Evolutionary conservation across 2,797 vertebrate genomes (phyloP).

Genomic region (Denticeps clupeoides): DNA sequence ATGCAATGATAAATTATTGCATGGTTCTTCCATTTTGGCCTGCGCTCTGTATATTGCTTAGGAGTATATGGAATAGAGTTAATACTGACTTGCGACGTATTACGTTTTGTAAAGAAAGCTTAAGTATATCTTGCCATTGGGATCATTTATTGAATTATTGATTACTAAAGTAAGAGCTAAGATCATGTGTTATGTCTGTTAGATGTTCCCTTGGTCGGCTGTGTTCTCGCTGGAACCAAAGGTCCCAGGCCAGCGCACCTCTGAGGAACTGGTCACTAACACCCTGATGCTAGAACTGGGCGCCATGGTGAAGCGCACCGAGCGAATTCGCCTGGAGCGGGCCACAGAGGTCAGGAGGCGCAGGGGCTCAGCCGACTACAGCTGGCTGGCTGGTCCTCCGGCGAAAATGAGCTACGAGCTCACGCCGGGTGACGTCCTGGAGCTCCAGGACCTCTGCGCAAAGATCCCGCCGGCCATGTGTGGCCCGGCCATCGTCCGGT

Average conservation of each 20-base stretch:
- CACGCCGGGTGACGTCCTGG: constrained; percentile 58
- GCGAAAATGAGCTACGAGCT: constrained; percentile 53
- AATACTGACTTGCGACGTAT: too few species aligned
- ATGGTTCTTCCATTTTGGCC: too few species aligned
- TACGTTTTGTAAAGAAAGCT: not conserved
- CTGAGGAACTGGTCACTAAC: constrained; percentile 64
- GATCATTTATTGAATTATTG: too few species aligned
- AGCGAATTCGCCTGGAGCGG: constrained; percentile 60
- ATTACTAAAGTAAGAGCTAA: too few species aligned
- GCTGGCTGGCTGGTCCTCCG: constrained; percentile 57
- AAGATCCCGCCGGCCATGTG: constrained; percentile 64
- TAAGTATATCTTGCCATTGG: too few species aligned
- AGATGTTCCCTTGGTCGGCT: constrained; percentile 71
- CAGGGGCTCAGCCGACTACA: constrained; percentile 63
- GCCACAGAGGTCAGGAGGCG: constrained; percentile 45
- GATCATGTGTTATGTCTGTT: not conserved
- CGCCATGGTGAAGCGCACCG: constrained; percentile 63
- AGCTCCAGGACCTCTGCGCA: constrained; percentile 63
- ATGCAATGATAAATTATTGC: too few species aligned
- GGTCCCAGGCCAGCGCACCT: constrained; percentile 55
- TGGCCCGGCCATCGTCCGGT: constrained; percentile 54
- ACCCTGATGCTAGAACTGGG: constrained; percentile 71
- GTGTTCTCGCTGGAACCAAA: constrained; percentile 61
- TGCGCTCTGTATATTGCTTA: too few species aligned
- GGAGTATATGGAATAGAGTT: too few species aligned